Base-by-base conservation (phyloP, 2,113 vertebrate species). In the Ammodytes marinus region DNA sequence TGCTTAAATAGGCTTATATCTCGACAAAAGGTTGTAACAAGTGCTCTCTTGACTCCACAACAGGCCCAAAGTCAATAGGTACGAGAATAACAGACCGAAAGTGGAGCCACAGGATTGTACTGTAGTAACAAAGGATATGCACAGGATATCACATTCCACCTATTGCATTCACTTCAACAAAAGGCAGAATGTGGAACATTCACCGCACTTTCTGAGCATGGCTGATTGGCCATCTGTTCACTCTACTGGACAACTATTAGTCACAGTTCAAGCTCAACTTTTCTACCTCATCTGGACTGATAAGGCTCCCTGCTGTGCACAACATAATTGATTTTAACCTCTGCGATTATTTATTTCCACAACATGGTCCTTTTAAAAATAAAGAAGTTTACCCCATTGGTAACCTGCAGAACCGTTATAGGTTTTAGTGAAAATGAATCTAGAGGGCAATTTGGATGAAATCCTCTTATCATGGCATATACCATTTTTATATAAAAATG, bases 71-170 rank as follows among this genome's bases (percentile, higher is more conserved):
- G 86, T 91, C 87, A 92, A 90, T 89, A 87, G 87, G 77, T 86
- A 85, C 37, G 81, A 59, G 79, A 84, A 69, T 89, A 90, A 84
- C 88, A 70, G 82, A 86, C 85, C 54, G 84, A 88, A 89, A 86
- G 71, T 85, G 77, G 89, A 90, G 89, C 88, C 82, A 72, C 77
- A 85, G 83, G 91, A 80, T 89, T 90, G 82, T 89, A 85, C 88
- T 79, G 83, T 84, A 74, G 89, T 74, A 92, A 94, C 93, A 95
- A 94, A 94, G 91, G 86, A 93, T 90, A 88, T 94, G 94, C 94
- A 92, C 85, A 88, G 90, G 87, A 89, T 93, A 93, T 94, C 92
- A 92, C 93, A 94, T 94, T 93, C 93, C 91, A 74, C 79, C 68
- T 47, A 91, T 87, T 89, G 86, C 87, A 91, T 92, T 93, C 89